These are phyloP conservation scores for Diachasmimorpha longicaudata DNA, from an alignment of 1,140 invertebrate species.

Conservation along the genomic window DNA sequence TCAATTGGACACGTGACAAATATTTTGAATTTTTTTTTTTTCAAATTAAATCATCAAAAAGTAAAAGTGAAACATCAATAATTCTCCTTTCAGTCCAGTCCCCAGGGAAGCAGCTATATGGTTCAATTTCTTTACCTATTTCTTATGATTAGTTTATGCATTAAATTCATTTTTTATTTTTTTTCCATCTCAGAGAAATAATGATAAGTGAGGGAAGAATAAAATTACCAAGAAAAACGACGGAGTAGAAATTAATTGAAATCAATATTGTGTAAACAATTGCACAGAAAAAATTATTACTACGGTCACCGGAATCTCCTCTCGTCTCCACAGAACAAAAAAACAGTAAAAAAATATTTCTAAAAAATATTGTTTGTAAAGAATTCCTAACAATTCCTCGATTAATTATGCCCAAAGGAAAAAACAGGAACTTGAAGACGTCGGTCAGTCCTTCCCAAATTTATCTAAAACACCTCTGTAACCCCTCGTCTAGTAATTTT, in stretches of 20 bases:
- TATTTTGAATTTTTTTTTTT: too few species aligned
- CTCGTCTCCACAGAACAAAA: background rate
- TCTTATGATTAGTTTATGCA: background rate
- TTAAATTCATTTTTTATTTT: background rate
- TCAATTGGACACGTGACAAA: too few species aligned
- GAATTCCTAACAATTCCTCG: background rate
- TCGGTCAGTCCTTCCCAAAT: background rate
- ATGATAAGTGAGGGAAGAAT: background rate
- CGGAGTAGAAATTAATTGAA: background rate
- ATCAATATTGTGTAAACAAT: background rate
- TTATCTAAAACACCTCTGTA: background rate
- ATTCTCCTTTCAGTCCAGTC: background rate
- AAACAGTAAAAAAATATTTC: background rate
- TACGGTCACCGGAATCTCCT: background rate
- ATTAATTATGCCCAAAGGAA: background rate
- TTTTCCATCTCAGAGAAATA: background rate
- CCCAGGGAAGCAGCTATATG: background rate
- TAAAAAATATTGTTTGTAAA: background rate
- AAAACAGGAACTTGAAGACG: background rate
- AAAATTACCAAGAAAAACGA: background rate
- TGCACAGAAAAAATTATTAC: background rate
- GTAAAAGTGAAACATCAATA: background rate
- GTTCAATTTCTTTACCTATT: background rate
- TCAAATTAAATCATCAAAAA: background rate
- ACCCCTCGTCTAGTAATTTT: background rate